Conservation (phyloP, 2,797 vertebrate species). For the Peromyscus attwateri region DNA sequence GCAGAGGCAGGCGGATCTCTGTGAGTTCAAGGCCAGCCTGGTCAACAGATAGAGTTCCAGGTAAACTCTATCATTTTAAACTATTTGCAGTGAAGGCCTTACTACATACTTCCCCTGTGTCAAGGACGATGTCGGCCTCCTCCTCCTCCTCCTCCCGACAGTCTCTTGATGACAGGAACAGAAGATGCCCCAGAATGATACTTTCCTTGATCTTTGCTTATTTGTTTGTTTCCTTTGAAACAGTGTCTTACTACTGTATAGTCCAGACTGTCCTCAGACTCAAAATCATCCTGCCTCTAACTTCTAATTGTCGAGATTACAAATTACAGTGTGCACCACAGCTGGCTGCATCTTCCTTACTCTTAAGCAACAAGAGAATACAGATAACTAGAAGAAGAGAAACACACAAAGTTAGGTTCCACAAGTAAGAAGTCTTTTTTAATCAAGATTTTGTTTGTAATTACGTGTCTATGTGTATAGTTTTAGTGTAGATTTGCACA, state of each 20-base stretch:
- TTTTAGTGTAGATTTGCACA: neutral
- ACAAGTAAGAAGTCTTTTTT: neutral
- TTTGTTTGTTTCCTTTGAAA: neutral
- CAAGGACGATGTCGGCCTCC: too few relatives aligned
- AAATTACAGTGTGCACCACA: neutral
- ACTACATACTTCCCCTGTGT: neutral
- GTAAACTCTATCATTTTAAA: slow-evolving; percentile 3
- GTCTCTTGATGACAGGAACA: neutral
- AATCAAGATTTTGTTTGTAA: neutral
- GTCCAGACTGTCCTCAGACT: neutral
- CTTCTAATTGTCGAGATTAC: neutral
- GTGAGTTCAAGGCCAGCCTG: too few relatives aligned
- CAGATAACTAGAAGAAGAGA: neutral
- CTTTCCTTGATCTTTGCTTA: neutral
- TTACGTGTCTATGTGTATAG: neutral
- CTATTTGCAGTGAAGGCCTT: neutral
- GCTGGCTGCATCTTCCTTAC: neutral
- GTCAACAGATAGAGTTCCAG: too few relatives aligned
- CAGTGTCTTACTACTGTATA: neutral
- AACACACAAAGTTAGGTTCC: neutral
- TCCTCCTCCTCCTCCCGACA: neutral
- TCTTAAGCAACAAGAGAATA: neutral
- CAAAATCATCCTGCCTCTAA: neutral
- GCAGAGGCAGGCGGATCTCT: too few relatives aligned
- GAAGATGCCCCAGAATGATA: rapidly evolving